Conservation (phyloP, 2,797 vertebrate species). For the Darevskia mixta region DNA sequence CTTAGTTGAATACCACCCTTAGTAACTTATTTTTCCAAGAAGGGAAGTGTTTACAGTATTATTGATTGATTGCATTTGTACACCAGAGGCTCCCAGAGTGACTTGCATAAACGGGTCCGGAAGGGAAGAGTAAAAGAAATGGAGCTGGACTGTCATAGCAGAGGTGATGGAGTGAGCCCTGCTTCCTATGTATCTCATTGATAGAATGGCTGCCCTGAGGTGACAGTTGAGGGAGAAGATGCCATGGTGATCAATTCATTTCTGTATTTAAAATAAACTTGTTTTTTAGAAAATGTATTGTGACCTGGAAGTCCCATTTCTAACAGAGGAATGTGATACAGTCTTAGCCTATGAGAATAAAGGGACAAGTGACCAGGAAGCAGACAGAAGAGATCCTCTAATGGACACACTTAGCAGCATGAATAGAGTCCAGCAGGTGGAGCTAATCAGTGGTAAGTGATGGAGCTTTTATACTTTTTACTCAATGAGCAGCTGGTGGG, state of each 20-base stretch:
- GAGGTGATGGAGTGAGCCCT: too few species aligned
- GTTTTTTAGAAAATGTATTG: constrained; percentile 85
- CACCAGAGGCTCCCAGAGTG: too few species aligned
- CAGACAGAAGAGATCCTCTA: constrained; percentile 86
- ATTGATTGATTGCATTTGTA: not conserved
- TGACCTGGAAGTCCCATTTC: constrained; percentile 87
- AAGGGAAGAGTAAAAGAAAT: too few species aligned
- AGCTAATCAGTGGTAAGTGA: constrained; percentile 91
- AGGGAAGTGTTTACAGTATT: not conserved
- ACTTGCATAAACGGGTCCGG: too few species aligned
- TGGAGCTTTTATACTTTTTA: too few species aligned
- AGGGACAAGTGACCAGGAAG: constrained; percentile 85
- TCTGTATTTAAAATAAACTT: not conserved
- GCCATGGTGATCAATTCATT: not conserved
- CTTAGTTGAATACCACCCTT: too few species aligned
- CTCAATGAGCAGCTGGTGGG: too few species aligned
- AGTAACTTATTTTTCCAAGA: not conserved
- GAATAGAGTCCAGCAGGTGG: constrained; percentile 92
- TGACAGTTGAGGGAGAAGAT: not conserved
- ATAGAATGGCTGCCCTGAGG: too few species aligned
- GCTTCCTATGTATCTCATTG: too few species aligned
- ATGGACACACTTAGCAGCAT: constrained; percentile 89
- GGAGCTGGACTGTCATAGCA: too few species aligned
- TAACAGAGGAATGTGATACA: constrained; percentile 93
- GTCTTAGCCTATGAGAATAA: constrained; percentile 93